These are phyloP conservation scores for Pongo abelii DNA, from an alignment of 2,113 vertebrate species.

Conservation along the genomic window DNA sequence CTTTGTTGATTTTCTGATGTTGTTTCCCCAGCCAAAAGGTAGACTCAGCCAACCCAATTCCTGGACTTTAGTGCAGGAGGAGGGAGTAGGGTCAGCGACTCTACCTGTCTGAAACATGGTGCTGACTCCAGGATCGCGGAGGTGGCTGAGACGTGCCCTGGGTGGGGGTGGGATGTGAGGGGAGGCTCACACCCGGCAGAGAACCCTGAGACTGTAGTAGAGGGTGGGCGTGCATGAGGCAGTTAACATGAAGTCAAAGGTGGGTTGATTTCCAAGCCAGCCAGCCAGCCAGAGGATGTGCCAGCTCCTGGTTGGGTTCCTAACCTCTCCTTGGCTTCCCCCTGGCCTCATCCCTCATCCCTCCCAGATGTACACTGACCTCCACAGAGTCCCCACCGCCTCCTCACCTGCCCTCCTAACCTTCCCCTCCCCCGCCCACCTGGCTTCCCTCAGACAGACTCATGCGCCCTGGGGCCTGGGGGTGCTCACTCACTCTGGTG, in stretches of 20 bases:
- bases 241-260: background rate
- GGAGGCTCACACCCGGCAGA: background rate
- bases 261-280: background rate
- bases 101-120: background rate
- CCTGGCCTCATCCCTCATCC: background rate
- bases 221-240: background rate
- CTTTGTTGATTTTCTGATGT: background rate
- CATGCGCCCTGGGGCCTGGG: accelerated
- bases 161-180: background rate
- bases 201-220: background rate
- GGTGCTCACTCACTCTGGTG: constrained; percentile 85
- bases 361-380: background rate
- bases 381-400: background rate
- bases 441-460: background rate
- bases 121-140: background rate
- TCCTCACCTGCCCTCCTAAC: background rate
- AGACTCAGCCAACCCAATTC: background rate
- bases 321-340: background rate
- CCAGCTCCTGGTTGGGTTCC: background rate
- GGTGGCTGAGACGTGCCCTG: background rate
- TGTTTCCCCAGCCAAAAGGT: background rate
- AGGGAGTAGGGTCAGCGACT: background rate
- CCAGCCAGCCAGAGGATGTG: background rate
- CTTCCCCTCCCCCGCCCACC: background rate
- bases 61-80: background rate